These are phyloP conservation scores for Crocidura indochinensis DNA, from an alignment of 2,797 vertebrate genomes.

Conservation along the genomic window DNA sequence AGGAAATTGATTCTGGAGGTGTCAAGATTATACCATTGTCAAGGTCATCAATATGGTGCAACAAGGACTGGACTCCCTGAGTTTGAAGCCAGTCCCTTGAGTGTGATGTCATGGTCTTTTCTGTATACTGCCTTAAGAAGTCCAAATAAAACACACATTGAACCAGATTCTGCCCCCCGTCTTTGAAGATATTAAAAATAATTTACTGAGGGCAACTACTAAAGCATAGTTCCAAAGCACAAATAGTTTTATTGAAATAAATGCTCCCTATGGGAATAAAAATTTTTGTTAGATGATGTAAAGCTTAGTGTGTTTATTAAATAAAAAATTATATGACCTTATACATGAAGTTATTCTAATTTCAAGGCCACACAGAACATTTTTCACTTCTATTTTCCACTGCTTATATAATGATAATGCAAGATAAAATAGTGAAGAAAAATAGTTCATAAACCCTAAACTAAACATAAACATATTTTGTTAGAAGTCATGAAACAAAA, in stretches of 20 bases:
- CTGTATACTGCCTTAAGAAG: not conserved
- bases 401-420: conserved; percentile 37
- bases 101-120: not conserved
- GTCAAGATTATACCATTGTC: not conserved
- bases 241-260: not conserved
- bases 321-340: not conserved
- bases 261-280: not conserved
- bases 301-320: not conserved
- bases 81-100: not conserved
- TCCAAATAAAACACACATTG: not conserved
- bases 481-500: conserved; percentile 63
- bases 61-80: not conserved
- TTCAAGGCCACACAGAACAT: rapidly evolving
- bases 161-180: not conserved
- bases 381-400: not conserved
- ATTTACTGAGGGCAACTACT: not conserved
- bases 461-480: conserved; percentile 42
- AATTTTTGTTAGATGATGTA: not conserved
- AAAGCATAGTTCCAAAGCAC: not conserved
- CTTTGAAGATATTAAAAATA: conserved; percentile 52
- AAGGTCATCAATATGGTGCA: rapidly evolving
- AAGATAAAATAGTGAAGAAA: conserved; percentile 64
- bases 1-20: not conserved
- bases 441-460: conserved; percentile 53
- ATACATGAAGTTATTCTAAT: not conserved